Base-by-base conservation (phyloP, 2,797 vertebrate species). In the Acanthurus lineatus region DNA sequence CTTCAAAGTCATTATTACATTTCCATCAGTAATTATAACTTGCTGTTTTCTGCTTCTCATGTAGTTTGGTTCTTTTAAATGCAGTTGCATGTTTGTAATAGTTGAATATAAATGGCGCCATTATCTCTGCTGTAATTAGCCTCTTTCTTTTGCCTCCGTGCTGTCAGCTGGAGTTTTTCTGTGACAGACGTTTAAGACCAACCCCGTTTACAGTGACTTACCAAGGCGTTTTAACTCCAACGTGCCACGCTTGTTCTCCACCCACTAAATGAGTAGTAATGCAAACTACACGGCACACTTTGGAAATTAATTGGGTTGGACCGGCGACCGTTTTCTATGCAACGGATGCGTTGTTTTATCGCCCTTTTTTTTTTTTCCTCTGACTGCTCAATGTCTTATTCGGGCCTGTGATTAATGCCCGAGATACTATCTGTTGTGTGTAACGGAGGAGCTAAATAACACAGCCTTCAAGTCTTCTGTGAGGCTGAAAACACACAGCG, bases 291-390 rank as follows among this genome's bases (percentile, higher is more conserved):
- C 69, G 64, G 74, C 53, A 67, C 54, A 75, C 80, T 84, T 69
- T 17, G 67, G 73, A 87, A 85, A 90, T 81, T 79, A 89, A 90
- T 86, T 66, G 74, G 47, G 58, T 90, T 83, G 79, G 75, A 85
- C 83, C 87, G 2, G 59, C 12, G 53, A 79, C 63, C 22, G 38
- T 81, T 88, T 82, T 11, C 42, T 7, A 40, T 10, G 19, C 32
- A 28, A 75, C 79, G 69, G 77, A 89, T 82, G 81, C 61, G 61
- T 65, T 14, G 71, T 73, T 84, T 85, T 82, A 86, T 90, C 70
- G 65, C 53, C 49, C 57, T 6, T 12, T 45, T 15, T 15, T 15
- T 45, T 45, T 59, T 69, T 73, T 79, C 67, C 57, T 72, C 77
- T 69, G 83, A 56, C 77, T 79, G 76, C 70, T 64, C 72, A 79